Percentiles rank a stretch among this genome's conserved stretches.
Evolutionary conservation across 2,888 invertebrate species (phyloP).

Genomic region (Eupithecia subfuscata): DNA sequence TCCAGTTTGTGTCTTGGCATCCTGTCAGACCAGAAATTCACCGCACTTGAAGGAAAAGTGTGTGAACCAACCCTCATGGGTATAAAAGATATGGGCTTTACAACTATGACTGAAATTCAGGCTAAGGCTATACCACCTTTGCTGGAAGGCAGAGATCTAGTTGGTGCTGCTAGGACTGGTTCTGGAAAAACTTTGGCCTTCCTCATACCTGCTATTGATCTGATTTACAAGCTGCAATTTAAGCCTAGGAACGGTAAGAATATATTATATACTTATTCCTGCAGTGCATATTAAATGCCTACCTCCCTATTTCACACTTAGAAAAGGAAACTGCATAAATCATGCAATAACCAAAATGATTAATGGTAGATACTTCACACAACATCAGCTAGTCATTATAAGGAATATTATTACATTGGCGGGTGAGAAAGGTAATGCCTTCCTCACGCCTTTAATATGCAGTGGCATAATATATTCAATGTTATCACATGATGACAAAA

Average conservation of each 20-base stretch:
- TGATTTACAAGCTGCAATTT: constrained; percentile 94
- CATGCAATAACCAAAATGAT: neutral
- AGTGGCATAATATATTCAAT: neutral
- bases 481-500: constrained; percentile 79
- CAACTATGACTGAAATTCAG: constrained; percentile 97
- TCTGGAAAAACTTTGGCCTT: constrained; percentile 99
- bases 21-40: constrained; percentile 84
- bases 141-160: constrained; percentile 95
- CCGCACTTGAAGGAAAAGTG: constrained; percentile 86
- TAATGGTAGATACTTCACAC: neutral
- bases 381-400: neutral
- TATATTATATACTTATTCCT: neutral
- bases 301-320: neutral
- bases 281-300: neutral
- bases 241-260: constrained; percentile 94
- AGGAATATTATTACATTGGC: neutral
- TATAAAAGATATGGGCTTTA: constrained; percentile 96
- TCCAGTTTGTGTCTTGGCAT: constrained; percentile 85
- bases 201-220: constrained; percentile 96
- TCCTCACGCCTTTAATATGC: too few species aligned
- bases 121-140: constrained; percentile 94
- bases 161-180: constrained; percentile 98
- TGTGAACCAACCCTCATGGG: constrained; percentile 93
- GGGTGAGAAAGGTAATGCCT: too few species aligned
- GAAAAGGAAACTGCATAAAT: neutral